Evolutionary conservation across 2,113 vertebrate species (phyloP), one percentile per base, ranked within the genome.

Genomic region (Neoarius graeffei): DNA sequence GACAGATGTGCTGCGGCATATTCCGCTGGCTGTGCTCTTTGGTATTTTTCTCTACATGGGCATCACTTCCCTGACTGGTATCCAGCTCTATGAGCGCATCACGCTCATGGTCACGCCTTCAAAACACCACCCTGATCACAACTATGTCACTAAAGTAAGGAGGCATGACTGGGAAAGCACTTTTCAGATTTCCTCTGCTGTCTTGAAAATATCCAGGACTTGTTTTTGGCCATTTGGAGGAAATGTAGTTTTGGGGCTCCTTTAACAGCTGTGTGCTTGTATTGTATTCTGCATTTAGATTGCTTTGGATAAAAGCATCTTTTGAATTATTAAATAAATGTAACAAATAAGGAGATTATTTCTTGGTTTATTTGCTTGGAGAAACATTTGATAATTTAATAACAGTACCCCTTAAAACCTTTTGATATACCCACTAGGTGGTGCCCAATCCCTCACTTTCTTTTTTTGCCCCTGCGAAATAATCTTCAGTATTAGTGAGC

Each of bases 1-100:
- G 98, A 97, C 97, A 7, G 96, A 97, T 59, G 93, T 99, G 90
- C 95, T 99, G 85, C 96, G 97, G 67, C 96, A 96, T 93, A 99
- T 99, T 93, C 98, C 98, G 0, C 89, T 99, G 94, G 97, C 98
- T 0, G 98, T 99, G 85, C 97, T 99, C 81, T 99, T 99, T 0
- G 98, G 98, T 27, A 98, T 99, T 91, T 99, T 99, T 94, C 95
- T 99, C 54, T 99, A 99, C 93, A 99, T 99, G 98, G 98, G 98
- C 9, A 96, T 99, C 91, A 99, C 98, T 0, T 99, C 98, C 0
- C 95, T 99, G 91, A 99, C 97, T 0, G 98, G 98, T 81, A 99
- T 99, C 94, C 97, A 99, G 92, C 95, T 99, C 74, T 99, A 98
- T 0, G 97, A 99, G 89, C 96, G 98, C 60, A 96, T 99, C 88